A percentile compares a stretch with the other conserved stretches of the same genome.
phyloP scores from a whole-genome alignment of 2,113 vertebrate genomes.

The Callopanchax toddi region DNA sequence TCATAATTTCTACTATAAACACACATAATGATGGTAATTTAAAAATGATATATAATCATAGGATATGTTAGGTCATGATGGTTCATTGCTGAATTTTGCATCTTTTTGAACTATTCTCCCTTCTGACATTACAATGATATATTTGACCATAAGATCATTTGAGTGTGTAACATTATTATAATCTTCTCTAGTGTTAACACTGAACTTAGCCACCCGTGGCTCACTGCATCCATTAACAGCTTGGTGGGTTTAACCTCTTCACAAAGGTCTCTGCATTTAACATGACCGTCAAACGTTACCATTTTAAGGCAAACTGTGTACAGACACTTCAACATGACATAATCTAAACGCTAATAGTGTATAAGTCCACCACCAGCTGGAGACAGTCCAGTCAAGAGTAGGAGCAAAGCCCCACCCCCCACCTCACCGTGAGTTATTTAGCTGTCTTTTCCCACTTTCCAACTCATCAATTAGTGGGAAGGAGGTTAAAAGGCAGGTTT shows the following conservation, averaged over 20 bases:
- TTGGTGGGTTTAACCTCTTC: conserved; percentile 7
- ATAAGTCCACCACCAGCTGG: conserved; percentile 26
- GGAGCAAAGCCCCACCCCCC: conserved; percentile 13
- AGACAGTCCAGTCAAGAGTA: conserved; percentile 38
- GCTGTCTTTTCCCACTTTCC: conserved; percentile 67
- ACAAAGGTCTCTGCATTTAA: conserved; percentile 34
- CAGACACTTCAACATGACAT: conserved; percentile 21
- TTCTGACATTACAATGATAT: neutral
- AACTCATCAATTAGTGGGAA: conserved; percentile 75
- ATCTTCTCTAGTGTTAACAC: too few species aligned
- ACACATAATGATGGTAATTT: too few species aligned
- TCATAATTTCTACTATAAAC: too few species aligned
- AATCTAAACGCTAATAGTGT: neutral
- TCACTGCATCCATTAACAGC: conserved; percentile 23
- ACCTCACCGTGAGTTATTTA: conserved; percentile 62
- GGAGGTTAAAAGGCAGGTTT: conserved; percentile 49
- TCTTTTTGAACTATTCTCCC: too few species aligned
- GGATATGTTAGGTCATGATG: too few species aligned
- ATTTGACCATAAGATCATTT: too few species aligned
- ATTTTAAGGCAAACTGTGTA: neutral
- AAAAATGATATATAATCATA: too few species aligned
- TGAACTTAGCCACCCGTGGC: neutral
- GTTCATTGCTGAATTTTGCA: too few species aligned
- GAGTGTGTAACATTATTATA: too few species aligned
- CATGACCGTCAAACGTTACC: conserved; percentile 24